A percentile compares a stretch with the other conserved stretches of the same genome.
These are phyloP conservation scores for Conger conger DNA, from an alignment of 2,113 vertebrate species.

Conservation along the genomic window DNA sequence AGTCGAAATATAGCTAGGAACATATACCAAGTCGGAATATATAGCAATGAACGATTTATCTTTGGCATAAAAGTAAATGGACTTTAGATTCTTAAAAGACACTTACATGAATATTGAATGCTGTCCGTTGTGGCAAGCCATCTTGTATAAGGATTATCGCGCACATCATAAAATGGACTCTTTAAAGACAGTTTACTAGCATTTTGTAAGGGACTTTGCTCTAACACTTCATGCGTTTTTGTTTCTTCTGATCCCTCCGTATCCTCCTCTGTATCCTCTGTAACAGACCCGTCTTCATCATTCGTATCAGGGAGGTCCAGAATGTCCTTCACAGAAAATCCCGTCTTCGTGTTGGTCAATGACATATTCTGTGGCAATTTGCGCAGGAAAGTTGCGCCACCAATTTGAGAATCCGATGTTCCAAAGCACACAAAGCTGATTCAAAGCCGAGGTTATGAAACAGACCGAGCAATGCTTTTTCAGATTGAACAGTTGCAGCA, in stretches of 20 bases:
- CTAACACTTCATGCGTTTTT: conserved; percentile 64
- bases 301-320: conserved; percentile 83
- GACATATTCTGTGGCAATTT: conserved; percentile 75
- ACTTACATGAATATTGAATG: conserved; percentile 82
- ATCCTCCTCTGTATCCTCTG: conserved; percentile 77
- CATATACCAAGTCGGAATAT: not conserved
- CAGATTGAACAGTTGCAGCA: conserved; percentile 8
- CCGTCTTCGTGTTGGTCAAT: conserved; percentile 81
- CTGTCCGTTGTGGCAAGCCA: conserved; percentile 79
- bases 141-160: conserved; percentile 74
- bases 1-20: not conserved
- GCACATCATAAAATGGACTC: conserved; percentile 72
- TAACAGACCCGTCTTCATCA: conserved; percentile 77
- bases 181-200: conserved; percentile 70
- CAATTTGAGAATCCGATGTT: conserved; percentile 46
- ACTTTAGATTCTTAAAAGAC: conserved; percentile 16
- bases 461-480: conserved; percentile 19
- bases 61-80: not conserved
- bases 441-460: not conserved
- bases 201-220: conserved; percentile 60
- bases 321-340: conserved; percentile 92
- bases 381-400: conserved; percentile 62
- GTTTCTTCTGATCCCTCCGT: conserved; percentile 68
- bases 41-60: too few species aligned
- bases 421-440: not conserved